phyloP scores from a whole-genome alignment of 2,888 invertebrate genomes.

The Chrysotoxum bicinctum region DNA sequence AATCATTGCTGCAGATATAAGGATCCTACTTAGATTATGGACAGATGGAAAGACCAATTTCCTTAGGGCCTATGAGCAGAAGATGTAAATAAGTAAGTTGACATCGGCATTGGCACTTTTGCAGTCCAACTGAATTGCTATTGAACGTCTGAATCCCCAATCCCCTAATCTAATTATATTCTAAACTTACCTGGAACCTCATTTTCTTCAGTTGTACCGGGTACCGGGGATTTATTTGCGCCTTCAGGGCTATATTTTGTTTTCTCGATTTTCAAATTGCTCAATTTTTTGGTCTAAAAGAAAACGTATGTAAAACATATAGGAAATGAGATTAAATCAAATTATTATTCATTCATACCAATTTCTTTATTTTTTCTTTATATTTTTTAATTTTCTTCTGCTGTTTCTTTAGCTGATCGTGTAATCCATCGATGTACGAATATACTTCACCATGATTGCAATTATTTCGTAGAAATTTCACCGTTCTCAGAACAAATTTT shows the following conservation, averaged over 20 bases:
- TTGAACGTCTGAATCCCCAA: not conserved
- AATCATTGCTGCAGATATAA: too few species aligned
- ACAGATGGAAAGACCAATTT: too few species aligned
- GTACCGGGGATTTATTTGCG: not conserved
- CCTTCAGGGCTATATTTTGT: not conserved
- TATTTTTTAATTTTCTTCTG: slow-evolving; percentile 84
- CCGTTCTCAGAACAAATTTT: slow-evolving; percentile 56
- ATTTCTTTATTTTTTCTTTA: slow-evolving; percentile 83
- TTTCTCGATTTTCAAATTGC: slow-evolving; percentile 32
- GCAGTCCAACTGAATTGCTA: not conserved
- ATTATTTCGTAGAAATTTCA: slow-evolving; percentile 69
- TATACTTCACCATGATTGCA: slow-evolving; percentile 75
- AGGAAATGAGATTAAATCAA: too few species aligned
- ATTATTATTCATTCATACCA: slow-evolving; percentile 80
- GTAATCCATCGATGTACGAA: slow-evolving; percentile 78
- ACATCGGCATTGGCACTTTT: too few species aligned
- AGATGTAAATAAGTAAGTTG: too few species aligned
- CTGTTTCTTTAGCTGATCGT: slow-evolving; percentile 80
- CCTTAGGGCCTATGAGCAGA: too few species aligned
- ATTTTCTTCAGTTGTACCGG: not conserved
- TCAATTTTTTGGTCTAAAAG: slow-evolving; percentile 45
- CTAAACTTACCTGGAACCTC: not conserved
- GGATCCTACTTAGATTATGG: too few species aligned
- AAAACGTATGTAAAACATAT: not conserved
- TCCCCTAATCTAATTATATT: not conserved